These are phyloP conservation scores for Tetropium fuscum DNA, from an alignment of 2,888 invertebrate species.

Conservation along the genomic window DNA sequence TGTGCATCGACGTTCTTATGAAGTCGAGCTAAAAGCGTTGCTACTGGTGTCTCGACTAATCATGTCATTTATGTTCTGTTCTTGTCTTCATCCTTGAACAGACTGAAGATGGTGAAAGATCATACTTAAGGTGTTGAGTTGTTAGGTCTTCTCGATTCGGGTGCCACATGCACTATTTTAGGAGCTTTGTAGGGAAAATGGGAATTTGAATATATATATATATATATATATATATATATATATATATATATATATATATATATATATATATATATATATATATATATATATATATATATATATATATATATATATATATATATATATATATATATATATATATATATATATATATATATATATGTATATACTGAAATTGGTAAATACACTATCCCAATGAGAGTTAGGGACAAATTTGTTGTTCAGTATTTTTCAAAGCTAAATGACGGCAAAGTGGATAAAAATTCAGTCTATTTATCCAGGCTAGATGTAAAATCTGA, in stretches of 20 bases:
- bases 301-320: no score
- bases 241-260: no score
- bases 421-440: no score
- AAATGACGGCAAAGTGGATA: no score
- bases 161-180: background rate
- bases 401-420: no score
- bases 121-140: background rate
- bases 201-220: no score
- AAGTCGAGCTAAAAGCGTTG: background rate
- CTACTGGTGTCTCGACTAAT: background rate
- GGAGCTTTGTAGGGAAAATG: background rate
- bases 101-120: background rate
- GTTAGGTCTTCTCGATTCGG: background rate
- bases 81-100: background rate
- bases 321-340: no score
- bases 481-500: background rate
- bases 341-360: no score
- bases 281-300: no score
- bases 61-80: background rate
- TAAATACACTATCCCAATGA: constrained; percentile 2
- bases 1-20: constrained; percentile 6
- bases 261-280: no score
- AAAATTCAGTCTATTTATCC: background rate
- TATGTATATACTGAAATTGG: no score
- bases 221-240: no score